A percentile compares a stretch with the other conserved stretches of the same genome.
Conservation (phyloP, 2,797 vertebrate genomes). For the Notamacropus eugenii region DNA sequence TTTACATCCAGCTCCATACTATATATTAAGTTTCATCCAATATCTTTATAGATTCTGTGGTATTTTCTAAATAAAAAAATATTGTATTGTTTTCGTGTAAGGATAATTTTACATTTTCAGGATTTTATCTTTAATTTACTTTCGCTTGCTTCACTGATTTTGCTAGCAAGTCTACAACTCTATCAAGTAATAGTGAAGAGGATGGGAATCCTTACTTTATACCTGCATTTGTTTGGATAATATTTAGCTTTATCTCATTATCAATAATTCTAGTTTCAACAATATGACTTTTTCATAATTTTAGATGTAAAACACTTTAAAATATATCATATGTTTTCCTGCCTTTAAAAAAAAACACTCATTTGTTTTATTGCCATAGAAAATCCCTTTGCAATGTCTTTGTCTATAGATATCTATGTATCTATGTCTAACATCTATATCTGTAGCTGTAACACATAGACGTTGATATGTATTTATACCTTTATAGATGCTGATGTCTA, state of each 20-base stretch:
- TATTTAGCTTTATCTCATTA: background rate
- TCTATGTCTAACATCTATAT: too few relatives aligned
- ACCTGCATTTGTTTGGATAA: background rate
- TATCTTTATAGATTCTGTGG: background rate
- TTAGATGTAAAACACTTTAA: background rate
- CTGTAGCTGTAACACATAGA: background rate
- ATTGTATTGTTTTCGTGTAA: background rate
- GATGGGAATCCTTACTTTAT: too few relatives aligned
- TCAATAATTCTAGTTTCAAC: background rate
- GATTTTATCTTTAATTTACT: too few relatives aligned
- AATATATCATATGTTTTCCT: background rate
- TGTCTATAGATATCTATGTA: too few relatives aligned
- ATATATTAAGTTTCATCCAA: background rate
- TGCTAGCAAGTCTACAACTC: too few relatives aligned
- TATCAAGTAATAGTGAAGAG: background rate
- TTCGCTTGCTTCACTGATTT: too few relatives aligned
- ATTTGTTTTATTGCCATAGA: background rate
- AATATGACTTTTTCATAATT: background rate
- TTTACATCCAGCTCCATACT: background rate
- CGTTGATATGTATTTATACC: background rate
- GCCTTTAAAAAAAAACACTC: background rate
- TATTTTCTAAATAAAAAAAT: background rate
- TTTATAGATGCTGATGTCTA: background rate
- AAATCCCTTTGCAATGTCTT: background rate
- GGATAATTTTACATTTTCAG: background rate